phyloP scores from a whole-genome alignment of 2,888 invertebrate genomes.

The Laspeyria flexula region DNA sequence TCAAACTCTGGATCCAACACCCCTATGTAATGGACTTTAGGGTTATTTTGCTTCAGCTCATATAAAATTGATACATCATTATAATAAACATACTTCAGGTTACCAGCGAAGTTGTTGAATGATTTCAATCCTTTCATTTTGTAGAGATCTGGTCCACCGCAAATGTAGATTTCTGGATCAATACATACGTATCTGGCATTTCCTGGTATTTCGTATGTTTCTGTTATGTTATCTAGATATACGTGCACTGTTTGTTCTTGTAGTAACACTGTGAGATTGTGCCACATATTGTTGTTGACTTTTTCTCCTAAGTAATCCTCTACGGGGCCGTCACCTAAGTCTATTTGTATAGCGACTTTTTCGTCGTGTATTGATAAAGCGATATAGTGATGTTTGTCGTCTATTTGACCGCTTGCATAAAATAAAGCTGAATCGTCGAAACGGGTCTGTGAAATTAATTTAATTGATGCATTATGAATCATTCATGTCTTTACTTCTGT shows the following conservation, averaged over 20 bases:
- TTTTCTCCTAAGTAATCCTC: conserved; percentile 88
- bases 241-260: conserved; percentile 90
- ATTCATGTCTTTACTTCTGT: too few species aligned
- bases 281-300: conserved; percentile 93
- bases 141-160: conserved; percentile 93
- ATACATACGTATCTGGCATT: conserved; percentile 90
- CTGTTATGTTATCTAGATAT: conserved; percentile 90
- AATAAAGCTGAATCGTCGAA: conserved; percentile 96
- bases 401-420: conserved; percentile 96
- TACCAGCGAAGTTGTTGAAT: conserved; percentile 95
- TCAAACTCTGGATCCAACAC: conserved; percentile 93
- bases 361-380: conserved; percentile 94
- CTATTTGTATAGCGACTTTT: conserved; percentile 94
- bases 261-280: conserved; percentile 95
- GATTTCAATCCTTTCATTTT: conserved; percentile 93
- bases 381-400: conserved; percentile 95
- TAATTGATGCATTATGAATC: not conserved
- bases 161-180: conserved; percentile 97
- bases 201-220: conserved; percentile 90
- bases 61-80: conserved; percentile 97
- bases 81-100: conserved; percentile 96
- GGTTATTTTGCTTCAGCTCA: conserved; percentile 93
- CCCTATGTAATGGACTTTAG: conserved; percentile 93
- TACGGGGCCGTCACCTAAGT: conserved; percentile 93
- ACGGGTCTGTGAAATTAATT: conserved; percentile 88